phyloP scores from a whole-genome alignment of 1,140 invertebrate species.

The Lanistes nyassanus region DNA sequence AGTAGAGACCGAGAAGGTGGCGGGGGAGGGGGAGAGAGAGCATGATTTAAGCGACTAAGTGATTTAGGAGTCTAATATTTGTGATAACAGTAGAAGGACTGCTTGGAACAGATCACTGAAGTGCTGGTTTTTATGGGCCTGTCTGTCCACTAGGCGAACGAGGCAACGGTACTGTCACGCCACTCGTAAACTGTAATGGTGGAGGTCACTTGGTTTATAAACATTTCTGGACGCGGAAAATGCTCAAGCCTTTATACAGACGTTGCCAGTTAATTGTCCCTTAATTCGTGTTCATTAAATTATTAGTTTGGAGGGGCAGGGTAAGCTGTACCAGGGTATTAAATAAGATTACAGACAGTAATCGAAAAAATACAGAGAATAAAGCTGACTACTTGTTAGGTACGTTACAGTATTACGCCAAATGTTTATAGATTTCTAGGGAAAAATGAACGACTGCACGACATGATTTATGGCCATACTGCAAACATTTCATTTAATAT shows the following conservation, averaged over 20 bases:
- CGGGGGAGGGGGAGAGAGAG: background rate
- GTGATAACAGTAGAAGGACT: constrained; percentile 7
- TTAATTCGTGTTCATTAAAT: no score
- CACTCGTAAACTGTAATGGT: background rate
- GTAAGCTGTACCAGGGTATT: no score
- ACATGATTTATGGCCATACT: no score
- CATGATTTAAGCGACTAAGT: background rate
- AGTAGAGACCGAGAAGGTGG: background rate
- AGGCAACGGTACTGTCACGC: background rate
- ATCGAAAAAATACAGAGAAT: no score
- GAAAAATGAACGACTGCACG: no score
- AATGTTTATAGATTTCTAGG: no score
- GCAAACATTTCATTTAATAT: no score
- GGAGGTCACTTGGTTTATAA: background rate
- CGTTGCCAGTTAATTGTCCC: background rate
- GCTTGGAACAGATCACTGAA: background rate
- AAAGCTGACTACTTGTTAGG: no score
- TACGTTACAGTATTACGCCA: no score
- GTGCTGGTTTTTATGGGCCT: background rate
- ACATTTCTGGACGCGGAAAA: background rate
- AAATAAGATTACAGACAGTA: no score
- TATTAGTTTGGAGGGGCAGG: no score
- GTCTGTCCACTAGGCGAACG: background rate
- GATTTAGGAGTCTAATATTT: constrained; percentile 22
- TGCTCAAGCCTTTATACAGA: background rate